Percentiles rank a stretch among this genome's conserved stretches.
Conservation (phyloP, 2,888 invertebrate genomes). For the Apodemia hepburni region DNA sequence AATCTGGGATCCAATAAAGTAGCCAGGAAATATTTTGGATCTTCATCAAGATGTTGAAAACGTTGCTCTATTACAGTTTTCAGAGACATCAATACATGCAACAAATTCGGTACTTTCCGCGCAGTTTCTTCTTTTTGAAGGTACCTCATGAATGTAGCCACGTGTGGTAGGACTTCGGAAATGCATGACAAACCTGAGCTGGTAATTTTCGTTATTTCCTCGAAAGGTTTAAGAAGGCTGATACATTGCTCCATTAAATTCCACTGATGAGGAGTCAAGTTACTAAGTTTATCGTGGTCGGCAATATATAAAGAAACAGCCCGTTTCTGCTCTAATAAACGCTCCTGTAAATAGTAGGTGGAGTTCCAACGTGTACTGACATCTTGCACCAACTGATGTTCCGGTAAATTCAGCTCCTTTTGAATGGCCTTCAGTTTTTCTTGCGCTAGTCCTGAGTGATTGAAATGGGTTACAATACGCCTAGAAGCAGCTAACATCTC, state of each 20-base stretch:
- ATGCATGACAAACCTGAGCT: slow-evolving; percentile 36
- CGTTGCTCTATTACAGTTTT: slow-evolving; percentile 31
- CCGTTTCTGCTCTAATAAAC: not conserved
- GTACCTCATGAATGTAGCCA: slow-evolving; percentile 27
- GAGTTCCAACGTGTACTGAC: slow-evolving; percentile 17
- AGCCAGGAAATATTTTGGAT: slow-evolving; percentile 30
- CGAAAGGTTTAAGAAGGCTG: slow-evolving; percentile 35
- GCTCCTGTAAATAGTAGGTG: not conserved
- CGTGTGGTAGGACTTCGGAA: slow-evolving; percentile 34
- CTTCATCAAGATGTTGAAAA: slow-evolving; percentile 29
- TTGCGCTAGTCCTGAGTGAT: slow-evolving; percentile 30
- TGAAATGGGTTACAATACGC: slow-evolving; percentile 35
- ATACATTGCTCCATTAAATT: slow-evolving; percentile 35
- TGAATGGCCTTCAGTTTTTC: slow-evolving; percentile 32
- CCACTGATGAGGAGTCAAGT: slow-evolving; percentile 33
- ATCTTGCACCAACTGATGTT: slow-evolving; percentile 37
- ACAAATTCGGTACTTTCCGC: slow-evolving; percentile 23
- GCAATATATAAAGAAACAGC: not conserved
- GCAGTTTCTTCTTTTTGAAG: slow-evolving; percentile 26
- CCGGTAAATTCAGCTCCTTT: slow-evolving; percentile 36
- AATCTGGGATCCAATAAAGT: slow-evolving; percentile 29
- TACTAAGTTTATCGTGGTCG: slow-evolving; percentile 25
- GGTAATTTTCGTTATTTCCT: slow-evolving; percentile 38
- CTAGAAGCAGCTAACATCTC: slow-evolving; percentile 35
- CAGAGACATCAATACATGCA: slow-evolving; percentile 19